Evolutionary conservation across 2,888 invertebrate species (phyloP).

Genomic region (Adineta ricciae): DNA sequence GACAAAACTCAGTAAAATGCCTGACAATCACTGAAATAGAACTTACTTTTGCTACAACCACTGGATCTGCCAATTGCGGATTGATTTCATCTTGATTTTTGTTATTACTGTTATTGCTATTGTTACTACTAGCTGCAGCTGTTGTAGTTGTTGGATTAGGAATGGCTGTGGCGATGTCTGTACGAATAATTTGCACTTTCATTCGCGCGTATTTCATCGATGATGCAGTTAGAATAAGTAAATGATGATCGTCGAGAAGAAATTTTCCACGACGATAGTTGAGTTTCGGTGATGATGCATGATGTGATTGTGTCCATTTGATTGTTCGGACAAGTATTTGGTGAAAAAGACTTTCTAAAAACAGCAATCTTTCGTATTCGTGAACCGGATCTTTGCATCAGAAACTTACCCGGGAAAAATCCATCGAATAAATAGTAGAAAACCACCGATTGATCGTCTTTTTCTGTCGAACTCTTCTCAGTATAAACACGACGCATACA

Average conservation of each 20-base stretch:
- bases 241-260: slow-evolving; percentile 46
- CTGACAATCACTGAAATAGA: too few relatives aligned
- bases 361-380: too few relatives aligned
- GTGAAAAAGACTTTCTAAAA: slow-evolving; percentile 44
- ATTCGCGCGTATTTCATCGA: slow-evolving; percentile 39
- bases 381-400: too few relatives aligned
- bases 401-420: slow-evolving; percentile 43
- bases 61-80: slow-evolving; percentile 39
- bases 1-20: too few relatives aligned
- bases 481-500: background rate
- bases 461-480: background rate
- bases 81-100: background rate
- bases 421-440: slow-evolving; percentile 46
- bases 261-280: slow-evolving; percentile 41
- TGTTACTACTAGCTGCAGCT: background rate
- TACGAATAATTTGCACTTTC: slow-evolving; percentile 38
- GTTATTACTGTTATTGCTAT: slow-evolving; percentile 8
- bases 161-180: background rate
- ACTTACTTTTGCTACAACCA: slow-evolving; percentile 43
- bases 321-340: slow-evolving; percentile 42
- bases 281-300: slow-evolving; percentile 43
- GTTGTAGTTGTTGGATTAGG: background rate
- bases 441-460: slow-evolving; percentile 39
- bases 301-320: slow-evolving; percentile 43
- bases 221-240: slow-evolving; percentile 43